Evolutionary conservation across 2,888 invertebrate species (phyloP).

Genomic region (Lochmaea crataegi): DNA sequence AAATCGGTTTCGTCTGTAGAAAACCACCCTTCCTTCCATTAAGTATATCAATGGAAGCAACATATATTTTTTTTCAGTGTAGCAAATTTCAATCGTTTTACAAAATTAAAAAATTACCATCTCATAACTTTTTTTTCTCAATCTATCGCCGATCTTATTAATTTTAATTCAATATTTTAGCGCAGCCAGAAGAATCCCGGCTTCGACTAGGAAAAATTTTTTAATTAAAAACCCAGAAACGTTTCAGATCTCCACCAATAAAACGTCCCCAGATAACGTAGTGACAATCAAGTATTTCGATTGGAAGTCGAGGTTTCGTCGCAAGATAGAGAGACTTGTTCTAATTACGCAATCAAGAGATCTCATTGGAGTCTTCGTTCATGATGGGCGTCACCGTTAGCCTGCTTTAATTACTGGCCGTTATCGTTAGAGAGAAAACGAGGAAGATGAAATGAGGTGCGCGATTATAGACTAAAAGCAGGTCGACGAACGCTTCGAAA

Average conservation of each 20-base stretch:
- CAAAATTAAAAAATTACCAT: too few relatives aligned
- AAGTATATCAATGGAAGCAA: too few relatives aligned
- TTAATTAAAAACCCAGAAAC: constrained; percentile 27
- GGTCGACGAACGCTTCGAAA: constrained; percentile 3
- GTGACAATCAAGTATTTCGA: constrained; percentile 58
- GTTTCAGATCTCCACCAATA: constrained; percentile 30
- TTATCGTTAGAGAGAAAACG: constrained; percentile 37
- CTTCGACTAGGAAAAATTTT: not conserved
- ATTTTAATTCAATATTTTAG: not conserved
- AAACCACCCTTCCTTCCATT: too few relatives aligned
- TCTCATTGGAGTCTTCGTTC: constrained; percentile 59
- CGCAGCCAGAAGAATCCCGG: not conserved
- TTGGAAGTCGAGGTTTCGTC: constrained; percentile 57
- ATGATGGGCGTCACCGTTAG: constrained; percentile 56
- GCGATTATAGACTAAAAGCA: constrained; percentile 26
- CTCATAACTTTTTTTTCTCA: too few relatives aligned
- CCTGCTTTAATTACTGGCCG: constrained; percentile 63
- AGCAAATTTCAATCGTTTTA: too few relatives aligned
- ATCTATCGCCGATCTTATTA: not conserved
- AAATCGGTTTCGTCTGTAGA: too few relatives aligned
- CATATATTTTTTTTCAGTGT: too few relatives aligned
- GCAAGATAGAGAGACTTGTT: constrained; percentile 61
- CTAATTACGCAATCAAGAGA: constrained; percentile 65
- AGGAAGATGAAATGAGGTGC: constrained; percentile 28
- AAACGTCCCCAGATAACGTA: constrained; percentile 49